These are phyloP conservation scores for Mesochorus sp. DNA, from an alignment of 2,888 invertebrate species.

Conservation along the genomic window DNA sequence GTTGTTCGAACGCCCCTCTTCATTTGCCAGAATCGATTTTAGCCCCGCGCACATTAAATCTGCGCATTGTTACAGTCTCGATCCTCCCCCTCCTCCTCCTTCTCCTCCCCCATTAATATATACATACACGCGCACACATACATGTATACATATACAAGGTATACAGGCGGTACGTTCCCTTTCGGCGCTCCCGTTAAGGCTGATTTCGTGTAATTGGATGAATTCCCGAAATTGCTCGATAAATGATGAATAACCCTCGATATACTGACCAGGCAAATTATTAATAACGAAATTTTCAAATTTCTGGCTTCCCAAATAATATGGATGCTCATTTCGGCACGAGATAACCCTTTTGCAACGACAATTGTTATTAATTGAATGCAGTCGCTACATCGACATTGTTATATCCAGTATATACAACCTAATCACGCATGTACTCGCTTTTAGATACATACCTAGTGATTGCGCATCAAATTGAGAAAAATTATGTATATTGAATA, in stretches of 20 bases:
- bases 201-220: constrained; percentile 44
- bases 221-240: constrained; percentile 48
- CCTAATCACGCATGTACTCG: neutral
- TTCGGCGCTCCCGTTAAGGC: constrained; percentile 19
- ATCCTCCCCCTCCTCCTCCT: constrained; percentile 16
- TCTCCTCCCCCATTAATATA: neutral
- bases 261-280: constrained; percentile 5
- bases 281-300: constrained; percentile 31
- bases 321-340: neutral
- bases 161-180: neutral
- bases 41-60: constrained; percentile 54
- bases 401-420: neutral
- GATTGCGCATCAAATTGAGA: neutral
- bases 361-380: neutral
- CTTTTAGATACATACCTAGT: no score
- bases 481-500: neutral
- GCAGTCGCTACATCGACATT: no score
- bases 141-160: no score
- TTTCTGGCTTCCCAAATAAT: neutral
- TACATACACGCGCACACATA: no score
- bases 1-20: neutral
- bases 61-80: constrained; percentile 56
- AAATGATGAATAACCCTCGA: constrained; percentile 28
- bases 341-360: neutral
- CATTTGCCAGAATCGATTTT: constrained; percentile 54